These are phyloP conservation scores for Zygothrica quintamaculata DNA, from an alignment of 2,888 invertebrate species.

Conservation along the genomic window DNA sequence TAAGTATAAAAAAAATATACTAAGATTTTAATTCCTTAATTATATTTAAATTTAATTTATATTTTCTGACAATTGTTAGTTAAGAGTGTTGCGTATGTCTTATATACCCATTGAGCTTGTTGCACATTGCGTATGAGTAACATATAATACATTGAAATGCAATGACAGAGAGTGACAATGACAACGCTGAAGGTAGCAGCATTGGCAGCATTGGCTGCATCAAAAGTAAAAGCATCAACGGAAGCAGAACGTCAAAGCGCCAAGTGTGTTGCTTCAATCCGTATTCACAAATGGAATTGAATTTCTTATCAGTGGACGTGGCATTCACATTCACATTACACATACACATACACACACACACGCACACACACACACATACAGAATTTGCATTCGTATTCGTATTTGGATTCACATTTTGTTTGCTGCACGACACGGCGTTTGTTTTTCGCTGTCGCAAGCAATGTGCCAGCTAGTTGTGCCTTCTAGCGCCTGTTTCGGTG, in stretches of 20 bases:
- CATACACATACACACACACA: too few relatives aligned
- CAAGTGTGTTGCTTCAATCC: conserved; percentile 25
- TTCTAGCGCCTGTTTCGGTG: conserved; percentile 54
- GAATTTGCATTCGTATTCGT: conserved; percentile 5
- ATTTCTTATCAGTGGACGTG: conserved; percentile 67
- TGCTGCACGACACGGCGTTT: conserved; percentile 10
- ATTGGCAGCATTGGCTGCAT: conserved; percentile 12
- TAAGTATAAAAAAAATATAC: too few relatives aligned
- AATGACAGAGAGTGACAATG: background rate
- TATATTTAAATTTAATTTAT: too few relatives aligned
- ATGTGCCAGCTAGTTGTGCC: conserved; percentile 39
- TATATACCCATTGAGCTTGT: background rate
- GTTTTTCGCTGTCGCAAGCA: conserved; percentile 28
- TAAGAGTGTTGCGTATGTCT: background rate
- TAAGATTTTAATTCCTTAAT: too few relatives aligned
- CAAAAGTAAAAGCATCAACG: conserved; percentile 6
- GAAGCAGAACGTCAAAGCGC: conserved; percentile 35
- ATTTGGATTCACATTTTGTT: conserved; percentile 20
- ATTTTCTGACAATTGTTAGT: too few relatives aligned
- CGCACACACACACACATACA: too few relatives aligned
- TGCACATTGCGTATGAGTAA: conserved; percentile 27
- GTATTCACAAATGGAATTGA: conserved; percentile 57
- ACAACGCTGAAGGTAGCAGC: background rate
- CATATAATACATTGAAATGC: conserved; percentile 24
- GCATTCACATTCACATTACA: background rate